Conservation (phyloP, 2,888 invertebrate species). For the Artemia sinica region DNA sequence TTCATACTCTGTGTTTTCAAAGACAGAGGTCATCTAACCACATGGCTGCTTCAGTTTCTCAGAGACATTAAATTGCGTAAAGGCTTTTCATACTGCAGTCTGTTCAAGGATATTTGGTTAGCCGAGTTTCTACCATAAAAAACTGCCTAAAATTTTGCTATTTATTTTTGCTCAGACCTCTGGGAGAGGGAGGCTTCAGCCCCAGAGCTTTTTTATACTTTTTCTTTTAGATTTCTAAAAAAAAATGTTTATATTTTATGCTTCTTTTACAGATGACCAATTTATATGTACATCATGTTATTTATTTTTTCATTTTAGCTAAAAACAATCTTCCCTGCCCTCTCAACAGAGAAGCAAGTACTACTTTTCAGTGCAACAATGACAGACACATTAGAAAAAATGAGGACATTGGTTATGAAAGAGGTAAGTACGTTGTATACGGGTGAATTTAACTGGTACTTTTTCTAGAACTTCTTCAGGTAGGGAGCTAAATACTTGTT, state of each 20-base stretch:
- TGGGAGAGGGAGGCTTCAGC: not conserved
- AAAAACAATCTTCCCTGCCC: conserved; percentile 51
- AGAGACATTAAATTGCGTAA: too few species aligned
- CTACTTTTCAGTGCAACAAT: conserved; percentile 89
- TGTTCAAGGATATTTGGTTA: too few species aligned
- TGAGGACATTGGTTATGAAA: conserved; percentile 42
- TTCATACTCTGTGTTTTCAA: too few species aligned
- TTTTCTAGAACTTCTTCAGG: too few species aligned
- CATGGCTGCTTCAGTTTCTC: too few species aligned
- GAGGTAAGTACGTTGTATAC: conserved; percentile 37
- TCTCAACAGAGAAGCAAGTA: conserved; percentile 65
- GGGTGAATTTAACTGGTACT: too few species aligned
- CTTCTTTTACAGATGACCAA: conserved; percentile 13
- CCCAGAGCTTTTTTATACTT: not conserved
- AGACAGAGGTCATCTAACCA: too few species aligned
- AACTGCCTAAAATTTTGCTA: not conserved
- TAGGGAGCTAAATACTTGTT: too few species aligned
- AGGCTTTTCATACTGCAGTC: too few species aligned
- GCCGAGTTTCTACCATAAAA: not conserved
- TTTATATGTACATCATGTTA: conserved; percentile 11
- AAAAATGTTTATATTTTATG: not conserved
- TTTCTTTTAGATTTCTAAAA: not conserved
- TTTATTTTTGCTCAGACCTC: not conserved
- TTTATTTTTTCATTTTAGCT: conserved; percentile 34
- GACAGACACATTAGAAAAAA: conserved; percentile 57